Percentiles rank a stretch among this genome's conserved stretches.
phyloP scores from a whole-genome alignment of 2,888 invertebrate species.

The Syritta pipiens region DNA sequence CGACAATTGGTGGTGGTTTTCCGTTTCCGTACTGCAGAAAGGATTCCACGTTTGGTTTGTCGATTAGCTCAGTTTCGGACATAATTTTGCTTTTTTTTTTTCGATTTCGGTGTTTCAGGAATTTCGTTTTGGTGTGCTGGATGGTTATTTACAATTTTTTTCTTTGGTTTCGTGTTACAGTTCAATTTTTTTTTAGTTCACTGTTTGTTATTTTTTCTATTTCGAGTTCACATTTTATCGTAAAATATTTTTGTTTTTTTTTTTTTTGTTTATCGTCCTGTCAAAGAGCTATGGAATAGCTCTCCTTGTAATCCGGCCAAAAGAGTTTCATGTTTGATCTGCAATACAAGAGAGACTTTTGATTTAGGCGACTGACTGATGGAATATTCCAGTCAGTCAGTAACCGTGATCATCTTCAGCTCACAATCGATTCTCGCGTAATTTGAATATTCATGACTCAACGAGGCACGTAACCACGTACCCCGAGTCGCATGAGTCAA shows the following conservation, averaged over 20 bases:
- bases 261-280: constrained; percentile 19
- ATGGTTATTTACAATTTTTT: constrained; percentile 55
- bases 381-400: constrained; percentile 22
- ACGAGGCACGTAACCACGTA: constrained; percentile 39
- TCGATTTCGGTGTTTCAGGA: constrained; percentile 34
- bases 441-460: constrained; percentile 63
- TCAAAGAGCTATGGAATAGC: constrained; percentile 58
- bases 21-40: constrained; percentile 78
- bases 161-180: constrained; percentile 67
- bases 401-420: constrained; percentile 43
- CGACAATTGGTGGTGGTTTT: constrained; percentile 78
- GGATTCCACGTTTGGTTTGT: constrained; percentile 74
- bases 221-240: constrained; percentile 64
- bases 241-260: constrained; percentile 13
- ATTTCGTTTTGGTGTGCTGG: constrained; percentile 7
- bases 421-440: constrained; percentile 50
- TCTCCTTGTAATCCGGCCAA: constrained; percentile 65
- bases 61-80: constrained; percentile 74
- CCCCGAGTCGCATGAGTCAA: constrained; percentile 50
- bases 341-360: constrained; percentile 17
- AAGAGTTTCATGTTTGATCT: constrained; percentile 66
- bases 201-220: constrained; percentile 8
- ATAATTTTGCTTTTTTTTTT: constrained; percentile 60
- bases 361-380: background rate
- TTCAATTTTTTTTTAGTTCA: constrained; percentile 11